Evolutionary conservation across 2,888 invertebrate genomes (phyloP).

Genomic region (Pristionchus maxplancki): DNA sequence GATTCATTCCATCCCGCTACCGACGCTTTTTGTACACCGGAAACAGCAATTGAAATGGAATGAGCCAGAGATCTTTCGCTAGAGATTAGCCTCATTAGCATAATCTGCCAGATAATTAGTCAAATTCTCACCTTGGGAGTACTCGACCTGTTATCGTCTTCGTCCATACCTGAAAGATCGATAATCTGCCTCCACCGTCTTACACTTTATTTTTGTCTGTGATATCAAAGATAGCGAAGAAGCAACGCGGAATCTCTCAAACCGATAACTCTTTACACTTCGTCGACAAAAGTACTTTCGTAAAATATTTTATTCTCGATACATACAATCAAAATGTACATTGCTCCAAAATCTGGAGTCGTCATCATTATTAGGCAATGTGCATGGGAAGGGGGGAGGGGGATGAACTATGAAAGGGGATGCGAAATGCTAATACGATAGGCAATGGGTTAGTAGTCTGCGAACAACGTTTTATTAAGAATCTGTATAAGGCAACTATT

Average conservation of each 20-base stretch:
- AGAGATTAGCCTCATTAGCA: background rate
- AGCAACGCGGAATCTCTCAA: conserved; percentile 24
- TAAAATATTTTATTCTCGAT: conserved; percentile 38
- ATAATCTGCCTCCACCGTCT: background rate
- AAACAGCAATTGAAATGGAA: background rate
- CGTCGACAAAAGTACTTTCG: too few species aligned
- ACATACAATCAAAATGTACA: conserved; percentile 40
- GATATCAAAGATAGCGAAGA: conserved; percentile 17
- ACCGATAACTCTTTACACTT: background rate
- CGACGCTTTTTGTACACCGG: background rate
- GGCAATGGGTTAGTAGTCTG: conserved; percentile 15
- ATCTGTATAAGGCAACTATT: background rate
- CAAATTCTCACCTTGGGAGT: conserved; percentile 17
- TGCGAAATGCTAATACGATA: background rate
- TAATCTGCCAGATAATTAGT: background rate
- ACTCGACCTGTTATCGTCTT: conserved; percentile 18
- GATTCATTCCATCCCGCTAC: background rate
- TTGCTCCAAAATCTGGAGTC: conserved; percentile 16
- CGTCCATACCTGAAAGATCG: background rate
- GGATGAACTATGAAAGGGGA: background rate
- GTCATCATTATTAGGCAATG: conserved; percentile 46
- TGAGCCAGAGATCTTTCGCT: background rate
- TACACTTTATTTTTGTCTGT: background rate
- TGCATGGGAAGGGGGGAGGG: background rate
- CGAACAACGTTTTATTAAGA: background rate